phyloP scores from a whole-genome alignment of 2,113 vertebrate genomes.

The Hemichromis elongatus region DNA sequence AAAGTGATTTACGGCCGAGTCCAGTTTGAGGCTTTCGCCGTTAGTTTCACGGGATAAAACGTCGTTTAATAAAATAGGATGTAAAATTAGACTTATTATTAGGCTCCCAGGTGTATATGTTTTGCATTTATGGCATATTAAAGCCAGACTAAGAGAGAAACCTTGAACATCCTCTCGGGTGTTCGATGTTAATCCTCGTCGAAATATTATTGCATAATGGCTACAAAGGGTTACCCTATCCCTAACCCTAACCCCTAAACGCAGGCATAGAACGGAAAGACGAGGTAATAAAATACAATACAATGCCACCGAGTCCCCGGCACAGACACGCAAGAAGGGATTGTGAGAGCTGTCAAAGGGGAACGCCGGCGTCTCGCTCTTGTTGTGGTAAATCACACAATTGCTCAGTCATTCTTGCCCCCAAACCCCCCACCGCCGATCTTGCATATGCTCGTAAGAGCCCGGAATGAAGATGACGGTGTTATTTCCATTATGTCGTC shows the following conservation, averaged over 20 bases:
- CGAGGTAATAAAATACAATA: not conserved
- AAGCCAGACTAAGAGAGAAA: not conserved
- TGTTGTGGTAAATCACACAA: not conserved
- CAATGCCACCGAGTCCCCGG: not conserved
- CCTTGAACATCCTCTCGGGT: not conserved
- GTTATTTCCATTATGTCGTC: conserved; percentile 15
- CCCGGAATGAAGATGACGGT: not conserved
- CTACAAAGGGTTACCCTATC: too few species aligned
- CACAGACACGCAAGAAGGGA: not conserved
- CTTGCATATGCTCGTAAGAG: not conserved
- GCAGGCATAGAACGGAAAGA: not conserved
- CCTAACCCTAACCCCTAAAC: too few species aligned
- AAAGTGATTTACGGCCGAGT: not conserved
- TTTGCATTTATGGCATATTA: not conserved
- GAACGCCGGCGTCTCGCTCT: not conserved
- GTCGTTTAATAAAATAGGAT: not conserved
- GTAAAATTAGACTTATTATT: not conserved
- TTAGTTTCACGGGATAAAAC: not conserved
- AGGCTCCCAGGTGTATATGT: not conserved
- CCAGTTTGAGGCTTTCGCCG: not conserved
- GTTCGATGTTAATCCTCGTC: not conserved
- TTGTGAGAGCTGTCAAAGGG: not conserved
- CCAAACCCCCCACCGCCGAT: not conserved
- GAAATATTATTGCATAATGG: not conserved
- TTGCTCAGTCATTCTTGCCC: not conserved